Evolutionary conservation across 2,797 vertebrate species (phyloP).

Genomic region (Moxostoma hubbsi): DNA sequence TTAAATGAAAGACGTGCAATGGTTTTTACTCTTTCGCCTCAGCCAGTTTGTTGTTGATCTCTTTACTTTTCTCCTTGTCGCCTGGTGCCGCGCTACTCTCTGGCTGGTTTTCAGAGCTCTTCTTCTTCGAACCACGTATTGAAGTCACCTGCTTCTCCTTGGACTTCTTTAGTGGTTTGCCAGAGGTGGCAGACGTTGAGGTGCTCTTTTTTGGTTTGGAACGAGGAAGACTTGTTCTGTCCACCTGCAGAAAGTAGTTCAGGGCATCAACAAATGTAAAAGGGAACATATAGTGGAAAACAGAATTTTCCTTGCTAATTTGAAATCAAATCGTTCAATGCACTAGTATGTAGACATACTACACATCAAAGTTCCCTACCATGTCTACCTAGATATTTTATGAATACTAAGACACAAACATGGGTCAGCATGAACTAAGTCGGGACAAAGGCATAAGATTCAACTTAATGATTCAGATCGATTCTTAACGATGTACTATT

Average conservation of each 20-base stretch:
- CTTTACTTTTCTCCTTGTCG: conserved; percentile 97
- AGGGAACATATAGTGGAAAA: too few species aligned
- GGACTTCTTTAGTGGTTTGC: conserved; percentile 89
- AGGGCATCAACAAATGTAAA: neutral
- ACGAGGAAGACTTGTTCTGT: conserved; percentile 86
- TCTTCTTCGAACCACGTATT: conserved; percentile 88
- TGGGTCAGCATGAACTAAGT: too few species aligned
- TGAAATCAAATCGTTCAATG: too few species aligned
- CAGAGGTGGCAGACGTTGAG: conserved; percentile 67
- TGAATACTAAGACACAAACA: too few species aligned
- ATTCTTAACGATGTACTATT: too few species aligned
- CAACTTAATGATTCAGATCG: too few species aligned
- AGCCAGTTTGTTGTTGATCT: conserved; percentile 99
- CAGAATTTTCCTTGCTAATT: too few species aligned
- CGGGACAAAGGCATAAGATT: too few species aligned
- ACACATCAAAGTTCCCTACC: too few species aligned
- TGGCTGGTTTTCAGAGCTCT: conserved; percentile 79
- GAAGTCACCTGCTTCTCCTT: conserved; percentile 90
- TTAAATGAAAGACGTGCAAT: conserved; percentile 82
- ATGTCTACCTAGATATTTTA: too few species aligned
- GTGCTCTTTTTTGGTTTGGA: conserved; percentile 90
- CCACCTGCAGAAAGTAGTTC: conserved; percentile 81
- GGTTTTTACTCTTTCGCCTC: conserved; percentile 99
- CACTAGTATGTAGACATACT: too few species aligned
- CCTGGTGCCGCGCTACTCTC: conserved; percentile 81